Conservation (phyloP, 2,888 invertebrate genomes). For the Parochlus steinenii region DNA sequence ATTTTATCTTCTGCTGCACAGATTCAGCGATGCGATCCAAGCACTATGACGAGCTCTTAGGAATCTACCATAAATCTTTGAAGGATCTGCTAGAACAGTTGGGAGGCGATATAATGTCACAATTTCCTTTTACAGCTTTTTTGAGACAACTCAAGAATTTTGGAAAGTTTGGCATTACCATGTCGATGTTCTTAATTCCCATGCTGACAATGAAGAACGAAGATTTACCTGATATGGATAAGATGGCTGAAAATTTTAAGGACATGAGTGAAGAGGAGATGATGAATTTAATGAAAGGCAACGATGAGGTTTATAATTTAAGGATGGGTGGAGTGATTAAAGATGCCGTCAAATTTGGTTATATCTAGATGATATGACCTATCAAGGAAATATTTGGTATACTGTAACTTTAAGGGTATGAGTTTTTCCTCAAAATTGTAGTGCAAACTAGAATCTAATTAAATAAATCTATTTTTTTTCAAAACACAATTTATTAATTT, state of each 20-base stretch:
- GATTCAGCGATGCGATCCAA: conserved; percentile 12
- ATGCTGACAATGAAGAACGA: conserved; percentile 8
- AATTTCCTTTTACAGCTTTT: conserved; percentile 13
- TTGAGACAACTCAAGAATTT: conserved; percentile 12
- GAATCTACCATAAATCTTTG: conserved; percentile 13
- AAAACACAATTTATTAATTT: no score
- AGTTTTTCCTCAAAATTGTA: no score
- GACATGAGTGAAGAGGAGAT: background rate
- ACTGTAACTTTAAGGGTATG: no score
- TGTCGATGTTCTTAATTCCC: conserved; percentile 11
- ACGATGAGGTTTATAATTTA: background rate
- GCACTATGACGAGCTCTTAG: conserved; percentile 13
- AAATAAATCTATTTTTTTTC: no score
- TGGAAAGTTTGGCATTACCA: conserved; percentile 13
- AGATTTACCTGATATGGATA: conserved; percentile 10
- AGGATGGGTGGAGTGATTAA: background rate
- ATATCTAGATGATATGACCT: no score
- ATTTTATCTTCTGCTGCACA: conserved; percentile 14
- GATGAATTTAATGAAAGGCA: conserved; percentile 1
- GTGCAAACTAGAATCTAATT: no score
- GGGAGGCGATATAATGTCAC: conserved; percentile 11
- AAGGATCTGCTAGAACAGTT: conserved; percentile 12
- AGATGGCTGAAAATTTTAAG: conserved; percentile 9
- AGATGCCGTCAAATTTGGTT: conserved; percentile 4
- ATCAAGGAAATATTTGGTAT: no score